Percentiles rank a stretch among this genome's conserved stretches.
Evolutionary conservation across 2,888 invertebrate genomes (phyloP).

Genomic region (Ichneumoninae sp.): DNA sequence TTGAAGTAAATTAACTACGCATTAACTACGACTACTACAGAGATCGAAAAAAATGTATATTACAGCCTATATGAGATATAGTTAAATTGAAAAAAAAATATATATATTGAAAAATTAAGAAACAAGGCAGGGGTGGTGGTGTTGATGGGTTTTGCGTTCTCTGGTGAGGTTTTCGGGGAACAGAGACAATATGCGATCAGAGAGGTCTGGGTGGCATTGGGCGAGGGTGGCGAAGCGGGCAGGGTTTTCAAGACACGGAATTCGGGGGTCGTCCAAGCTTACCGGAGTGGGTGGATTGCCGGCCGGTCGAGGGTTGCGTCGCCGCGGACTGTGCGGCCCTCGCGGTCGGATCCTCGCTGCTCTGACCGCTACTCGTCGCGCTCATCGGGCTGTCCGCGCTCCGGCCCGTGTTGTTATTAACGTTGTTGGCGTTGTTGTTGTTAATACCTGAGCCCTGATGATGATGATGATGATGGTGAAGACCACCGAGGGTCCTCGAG

Average conservation of each 20-base stretch:
- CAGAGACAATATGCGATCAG: slow-evolving; percentile 21
- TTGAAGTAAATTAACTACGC: background rate
- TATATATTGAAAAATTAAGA: background rate
- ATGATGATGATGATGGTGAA: slow-evolving; percentile 51
- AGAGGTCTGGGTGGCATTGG: slow-evolving; percentile 31
- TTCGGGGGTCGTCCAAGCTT: slow-evolving; percentile 62
- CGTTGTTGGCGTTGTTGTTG: slow-evolving; percentile 68
- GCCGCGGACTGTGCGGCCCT: slow-evolving; percentile 82
- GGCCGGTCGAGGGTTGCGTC: slow-evolving; percentile 82
- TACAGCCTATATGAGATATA: slow-evolving; percentile 11
- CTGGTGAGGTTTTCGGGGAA: slow-evolving; percentile 27
- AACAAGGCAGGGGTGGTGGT: slow-evolving; percentile 20
- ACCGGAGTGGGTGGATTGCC: slow-evolving; percentile 81
- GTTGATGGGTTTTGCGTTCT: slow-evolving; percentile 11
- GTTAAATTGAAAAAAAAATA: background rate
- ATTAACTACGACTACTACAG: slow-evolving; percentile 18
- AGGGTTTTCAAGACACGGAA: slow-evolving; percentile 21
- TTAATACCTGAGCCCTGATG: slow-evolving; percentile 62
- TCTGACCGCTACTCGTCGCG: slow-evolving; percentile 81
- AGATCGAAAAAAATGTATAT: background rate
- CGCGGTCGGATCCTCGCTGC: slow-evolving; percentile 82
- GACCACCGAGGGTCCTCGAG: slow-evolving; percentile 71
- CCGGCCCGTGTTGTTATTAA: slow-evolving; percentile 71
- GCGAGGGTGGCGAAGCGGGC: slow-evolving; percentile 38
- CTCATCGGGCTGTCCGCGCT: slow-evolving; percentile 81